Evolutionary conservation across 2,113 vertebrate genomes (phyloP), one percentile per base, ranked within the genome.

Genomic region (Thunnus maccoyii): DNA sequence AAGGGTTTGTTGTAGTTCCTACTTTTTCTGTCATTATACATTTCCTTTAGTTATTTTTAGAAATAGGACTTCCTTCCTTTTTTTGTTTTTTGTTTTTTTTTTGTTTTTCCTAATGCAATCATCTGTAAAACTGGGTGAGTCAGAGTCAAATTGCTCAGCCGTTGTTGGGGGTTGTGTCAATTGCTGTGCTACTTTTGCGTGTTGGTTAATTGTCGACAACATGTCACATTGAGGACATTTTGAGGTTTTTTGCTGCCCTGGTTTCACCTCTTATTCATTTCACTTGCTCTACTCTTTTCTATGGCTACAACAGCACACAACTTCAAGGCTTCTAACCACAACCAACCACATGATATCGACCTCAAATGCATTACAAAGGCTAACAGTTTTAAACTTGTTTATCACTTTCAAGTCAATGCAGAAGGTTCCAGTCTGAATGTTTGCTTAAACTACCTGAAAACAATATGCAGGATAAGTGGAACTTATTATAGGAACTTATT

Each of bases 31-130:
- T 41, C 5, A 27, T 62, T 18, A 36, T 44, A 15, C 30, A 27
- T 15, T 85, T 77, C 76, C 70, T 83, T 44, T 3, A 32, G 30
- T 74, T 80, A 80, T 80, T 82, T 86, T 76, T 71, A 75, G 51
- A 66, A 63, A 7, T 15, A 13, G 51, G 6, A 65, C 55, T 86
- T 83, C 54, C 72, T 85, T 82, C 60, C 55, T 27, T 36, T 62
- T 81, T 69, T 55, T 55, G 4, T 41, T 41, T 41, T 30, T 22
- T 22, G 22, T 22, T 30, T 30, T 30, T 36, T 36, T 62, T 81
- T 69, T 55, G 16, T 8, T 41, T 9, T 41, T 41, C 7, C 36
- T 41, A 9, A 41, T 9, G 36, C 7, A 9, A 41, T 41, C 36
- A 50, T 78, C 15, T 62, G 32, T 61, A 55, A 68, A 91, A 54